These are phyloP conservation scores for Strix aluco DNA, from an alignment of 2,113 vertebrate species.

Conservation along the genomic window DNA sequence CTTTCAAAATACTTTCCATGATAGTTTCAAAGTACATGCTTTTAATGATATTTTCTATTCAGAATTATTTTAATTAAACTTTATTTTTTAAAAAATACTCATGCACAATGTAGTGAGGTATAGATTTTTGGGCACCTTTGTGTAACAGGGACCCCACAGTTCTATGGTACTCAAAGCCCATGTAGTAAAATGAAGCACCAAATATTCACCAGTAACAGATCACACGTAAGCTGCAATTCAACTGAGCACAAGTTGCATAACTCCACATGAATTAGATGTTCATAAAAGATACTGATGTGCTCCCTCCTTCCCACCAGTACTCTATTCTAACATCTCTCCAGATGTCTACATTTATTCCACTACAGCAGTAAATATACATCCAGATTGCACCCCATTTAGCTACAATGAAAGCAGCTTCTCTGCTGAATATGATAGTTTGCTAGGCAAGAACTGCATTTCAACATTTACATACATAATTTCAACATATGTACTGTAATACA, in stretches of 20 bases:
- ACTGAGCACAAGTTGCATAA: not conserved
- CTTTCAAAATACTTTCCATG: not conserved
- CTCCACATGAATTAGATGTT: not conserved
- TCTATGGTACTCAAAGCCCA: not conserved
- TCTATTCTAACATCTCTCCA: constrained; percentile 9
- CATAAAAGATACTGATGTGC: not conserved
- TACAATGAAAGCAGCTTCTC: constrained; percentile 23
- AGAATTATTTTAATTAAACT: not conserved
- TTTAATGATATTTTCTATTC: not conserved
- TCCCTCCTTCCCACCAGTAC: constrained; percentile 11
- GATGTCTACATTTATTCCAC: constrained; percentile 9
- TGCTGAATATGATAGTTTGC: not conserved
- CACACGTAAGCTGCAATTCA: not conserved
- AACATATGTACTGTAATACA: not conserved
- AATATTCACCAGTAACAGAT: not conserved
- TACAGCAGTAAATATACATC: not conserved
- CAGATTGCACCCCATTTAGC: constrained; percentile 4
- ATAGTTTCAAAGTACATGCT: not conserved
- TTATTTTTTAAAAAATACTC: not conserved
- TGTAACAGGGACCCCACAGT: not conserved
- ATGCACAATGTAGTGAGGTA: not conserved
- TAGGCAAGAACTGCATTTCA: not conserved
- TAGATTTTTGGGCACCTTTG: not conserved
- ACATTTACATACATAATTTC: constrained; percentile 1
- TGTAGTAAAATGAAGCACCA: not conserved